Evolutionary conservation across 2,113 vertebrate genomes (phyloP), one percentile per base, ranked within the genome.

Genomic region (Actenoides hombroni): DNA sequence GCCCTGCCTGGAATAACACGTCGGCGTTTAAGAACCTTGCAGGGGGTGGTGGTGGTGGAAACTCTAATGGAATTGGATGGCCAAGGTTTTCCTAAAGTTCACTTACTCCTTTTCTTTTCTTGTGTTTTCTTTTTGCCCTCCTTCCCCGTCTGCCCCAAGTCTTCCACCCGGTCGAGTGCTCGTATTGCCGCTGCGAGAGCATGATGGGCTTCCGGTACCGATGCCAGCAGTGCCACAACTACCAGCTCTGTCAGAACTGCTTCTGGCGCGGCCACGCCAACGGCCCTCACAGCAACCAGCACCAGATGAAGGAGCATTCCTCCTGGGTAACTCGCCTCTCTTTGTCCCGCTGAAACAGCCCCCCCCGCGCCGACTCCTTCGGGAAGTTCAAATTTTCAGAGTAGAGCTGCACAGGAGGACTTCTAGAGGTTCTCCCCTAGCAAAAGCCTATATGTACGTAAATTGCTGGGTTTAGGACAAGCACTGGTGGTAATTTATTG

Each of bases 231-330:
- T 99, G 99, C 98, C 99, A 99, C 97, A 99, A 98, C 96, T 99
- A 99, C 98, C 99, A 99, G 98, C 99, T 99, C 91, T 99, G 99
- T 95, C 99, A 99, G 86, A 99, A 96, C 96, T 99, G 99, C 97
- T 99, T 99, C 95, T 99, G 99, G 99, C 98, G 99, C 1, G 99
- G 99, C 92, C 99, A 99, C 60, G 99, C 99, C 69, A 99, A 97
- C 18, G 99, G 99, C 81, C 97, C 99, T 68, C 99, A 99, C 93
- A 99, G 99, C 99, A 99, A 99, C 98, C 99, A 99, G 95, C 99
- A 99, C 96, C 99, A 99, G 98, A 99, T 99, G 99, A 99, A 99
- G 98, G 99, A 99, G 97, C 99, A 99, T 84, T 99, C 99, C 7
- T 99, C 99, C 4, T 99, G 99, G 99, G 99, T 99, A 98, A 98